A percentile compares a stretch with the other conserved stretches of the same genome.
Conservation (phyloP, 2,113 vertebrate genomes). For the Aspiorhynchus laticeps region DNA sequence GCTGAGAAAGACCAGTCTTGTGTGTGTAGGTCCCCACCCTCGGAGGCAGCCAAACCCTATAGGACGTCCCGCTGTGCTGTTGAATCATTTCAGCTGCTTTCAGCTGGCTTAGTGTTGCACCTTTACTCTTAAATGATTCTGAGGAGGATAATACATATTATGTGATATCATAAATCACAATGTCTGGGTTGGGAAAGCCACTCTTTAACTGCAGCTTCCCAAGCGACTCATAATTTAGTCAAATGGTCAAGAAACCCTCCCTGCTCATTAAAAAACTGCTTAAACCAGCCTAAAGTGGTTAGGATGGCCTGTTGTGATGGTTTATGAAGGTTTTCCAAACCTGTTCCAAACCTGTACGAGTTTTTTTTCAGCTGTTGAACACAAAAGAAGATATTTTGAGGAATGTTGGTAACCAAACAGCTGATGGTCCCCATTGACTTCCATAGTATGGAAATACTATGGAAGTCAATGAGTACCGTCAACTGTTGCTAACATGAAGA, state of each 20-base stretch:
- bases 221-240: slow-evolving; percentile 9
- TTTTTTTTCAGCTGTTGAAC: no score
- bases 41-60: slow-evolving; percentile 16
- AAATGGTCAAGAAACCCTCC: neutral
- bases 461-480: neutral
- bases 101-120: neutral
- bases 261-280: neutral
- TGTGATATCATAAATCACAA: slow-evolving; percentile 3
- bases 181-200: neutral
- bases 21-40: neutral
- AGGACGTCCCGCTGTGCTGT: neutral
- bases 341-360: neutral
- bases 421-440: no score
- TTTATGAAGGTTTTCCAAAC: neutral
- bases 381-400: no score
- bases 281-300: neutral
- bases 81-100: slow-evolving; percentile 4
- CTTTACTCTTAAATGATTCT: neutral
- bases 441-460: no score
- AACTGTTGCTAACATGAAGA: neutral
- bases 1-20: slow-evolving; percentile 2
- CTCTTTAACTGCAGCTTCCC: neutral
- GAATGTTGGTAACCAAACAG: no score
- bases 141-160: slow-evolving; percentile 27
- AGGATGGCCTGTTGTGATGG: neutral